Percentiles rank a stretch among this genome's conserved stretches.
These are phyloP conservation scores for Cosmopolites sordidus DNA, from an alignment of 2,888 invertebrate genomes.

Conservation along the genomic window DNA sequence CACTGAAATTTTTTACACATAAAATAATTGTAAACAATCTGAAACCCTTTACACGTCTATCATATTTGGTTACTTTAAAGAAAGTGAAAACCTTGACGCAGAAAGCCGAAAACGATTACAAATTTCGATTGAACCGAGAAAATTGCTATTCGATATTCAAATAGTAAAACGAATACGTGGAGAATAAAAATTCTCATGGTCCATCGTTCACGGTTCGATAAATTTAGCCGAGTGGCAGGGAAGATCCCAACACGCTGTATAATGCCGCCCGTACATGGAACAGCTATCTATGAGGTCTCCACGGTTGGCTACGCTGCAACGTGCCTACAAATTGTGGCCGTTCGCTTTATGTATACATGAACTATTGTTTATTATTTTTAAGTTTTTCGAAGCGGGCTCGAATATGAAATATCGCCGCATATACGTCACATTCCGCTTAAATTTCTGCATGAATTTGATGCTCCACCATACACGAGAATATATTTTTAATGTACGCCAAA, in stretches of 20 bases:
- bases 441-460: slow-evolving; percentile 34
- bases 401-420: slow-evolving; percentile 45
- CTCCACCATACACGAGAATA: background rate
- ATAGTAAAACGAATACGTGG: no score
- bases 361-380: slow-evolving; percentile 46
- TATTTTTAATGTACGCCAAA: no score
- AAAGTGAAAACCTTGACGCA: no score
- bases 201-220: slow-evolving; percentile 25
- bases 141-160: no score
- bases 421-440: slow-evolving; percentile 40
- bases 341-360: slow-evolving; percentile 45
- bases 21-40: no score
- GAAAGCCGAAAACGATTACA: no score
- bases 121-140: no score
- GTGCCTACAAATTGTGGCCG: slow-evolving; percentile 45
- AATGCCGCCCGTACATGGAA: slow-evolving; percentile 44
- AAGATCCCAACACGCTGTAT: slow-evolving; percentile 37
- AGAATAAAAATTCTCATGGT: slow-evolving; percentile 1
- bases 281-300: slow-evolving; percentile 40
- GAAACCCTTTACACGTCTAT: no score
- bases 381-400: slow-evolving; percentile 35
- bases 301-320: slow-evolving; percentile 41
- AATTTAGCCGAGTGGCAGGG: slow-evolving; percentile 42
- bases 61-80: no score
- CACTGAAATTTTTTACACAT: no score